Base-by-base conservation (phyloP, 1,140 invertebrate species). In the Diachasmimorpha longicaudata region DNA sequence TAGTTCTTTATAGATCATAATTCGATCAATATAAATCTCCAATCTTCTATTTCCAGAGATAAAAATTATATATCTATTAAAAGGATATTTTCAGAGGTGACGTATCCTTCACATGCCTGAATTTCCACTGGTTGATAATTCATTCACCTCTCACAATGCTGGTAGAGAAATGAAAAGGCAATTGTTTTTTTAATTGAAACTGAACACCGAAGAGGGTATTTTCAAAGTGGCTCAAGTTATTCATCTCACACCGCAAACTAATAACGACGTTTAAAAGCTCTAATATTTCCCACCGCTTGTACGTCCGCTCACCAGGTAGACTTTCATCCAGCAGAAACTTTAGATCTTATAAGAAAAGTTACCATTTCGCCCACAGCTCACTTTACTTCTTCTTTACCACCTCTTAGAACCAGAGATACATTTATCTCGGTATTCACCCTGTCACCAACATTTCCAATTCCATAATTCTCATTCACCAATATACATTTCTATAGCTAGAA, bases 331-430 rank as follows among this genome's bases (percentile, higher is more conserved):
- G 79, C 80, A 19, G 79, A 85, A 86, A 85, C 80, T 86, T 86
- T 84, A 84, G 82, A 82, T 85, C 83, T 87, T 86, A 87, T 87
- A 87, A 87, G 84, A 87, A 87, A 88, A 88, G 86, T 88, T 88
- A 85, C 80, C 78, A 80, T 78, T 82, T 78, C 76, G 78, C 70
- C 71, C 78, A 79, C 80, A 79, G 48, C 80, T 79, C 77, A 77
- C 77, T 76, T 77, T 78, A 58, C 72, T 66, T 71, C 72, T 58
- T 44, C 42, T 66, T 48, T 76, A 42, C 52, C 55, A 63, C 36
- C 44, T 58, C 66, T 70, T 70, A 63, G 48, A 52, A 63, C 67
- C 67, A 23, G 16, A 14, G 6, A 46, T 69, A 11, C 11, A 70
- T 39, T 68, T 68, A 39, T 68, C 66, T 37, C 31, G 4, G 66